These are phyloP conservation scores for Crenichthys baileyi DNA, from an alignment of 2,797 vertebrate species.

Conservation along the genomic window DNA sequence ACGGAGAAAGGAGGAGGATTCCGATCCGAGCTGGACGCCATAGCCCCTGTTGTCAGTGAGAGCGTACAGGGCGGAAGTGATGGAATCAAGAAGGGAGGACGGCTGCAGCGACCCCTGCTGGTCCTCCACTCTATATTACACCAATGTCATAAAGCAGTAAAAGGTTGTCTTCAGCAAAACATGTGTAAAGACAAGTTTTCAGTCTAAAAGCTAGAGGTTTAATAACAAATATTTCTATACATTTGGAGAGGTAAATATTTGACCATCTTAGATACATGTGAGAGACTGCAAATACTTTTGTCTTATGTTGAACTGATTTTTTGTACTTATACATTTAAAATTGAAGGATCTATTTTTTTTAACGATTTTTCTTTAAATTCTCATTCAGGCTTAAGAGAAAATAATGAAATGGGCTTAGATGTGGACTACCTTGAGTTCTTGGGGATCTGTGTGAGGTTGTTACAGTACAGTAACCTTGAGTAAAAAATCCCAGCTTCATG, in stretches of 20 bases:
- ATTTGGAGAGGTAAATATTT: too few species aligned
- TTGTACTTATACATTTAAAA: background rate
- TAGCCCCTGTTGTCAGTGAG: conserved; percentile 66
- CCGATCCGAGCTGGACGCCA: conserved; percentile 78
- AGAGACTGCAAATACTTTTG: too few species aligned
- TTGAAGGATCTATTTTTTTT: background rate
- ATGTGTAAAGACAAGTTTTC: background rate
- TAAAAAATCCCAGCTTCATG: background rate
- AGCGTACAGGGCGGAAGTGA: conserved; percentile 64
- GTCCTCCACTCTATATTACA: background rate
- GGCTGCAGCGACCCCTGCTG: conserved; percentile 52
- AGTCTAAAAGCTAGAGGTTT: too few species aligned
- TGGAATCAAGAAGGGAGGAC: accelerated
- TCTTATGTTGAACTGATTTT: too few species aligned
- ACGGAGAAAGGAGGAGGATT: conserved; percentile 78
- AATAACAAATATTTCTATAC: too few species aligned
- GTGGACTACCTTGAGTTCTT: background rate
- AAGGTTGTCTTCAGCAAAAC: background rate
- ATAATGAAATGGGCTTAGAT: background rate
- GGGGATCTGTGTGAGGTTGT: background rate
- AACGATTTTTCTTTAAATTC: background rate
- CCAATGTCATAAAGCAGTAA: background rate
- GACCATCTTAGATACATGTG: too few species aligned
- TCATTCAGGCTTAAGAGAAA: background rate
- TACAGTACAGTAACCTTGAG: too few species aligned